These are phyloP conservation scores for Coregonus sp. DNA, from an alignment of 2,797 vertebrate genomes.

Conservation along the genomic window DNA sequence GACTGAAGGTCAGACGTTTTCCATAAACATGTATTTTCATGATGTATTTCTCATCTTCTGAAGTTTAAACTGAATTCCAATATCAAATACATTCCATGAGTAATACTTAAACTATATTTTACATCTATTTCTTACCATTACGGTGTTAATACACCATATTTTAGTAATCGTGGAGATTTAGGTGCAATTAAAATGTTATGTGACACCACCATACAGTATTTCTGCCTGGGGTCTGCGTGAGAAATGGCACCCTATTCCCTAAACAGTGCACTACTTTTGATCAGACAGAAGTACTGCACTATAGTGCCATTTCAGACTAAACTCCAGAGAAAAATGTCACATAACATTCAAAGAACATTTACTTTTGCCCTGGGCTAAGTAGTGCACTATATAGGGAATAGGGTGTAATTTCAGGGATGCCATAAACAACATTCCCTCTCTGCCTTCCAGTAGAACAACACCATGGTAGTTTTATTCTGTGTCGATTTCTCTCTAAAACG, in stretches of 20 bases:
- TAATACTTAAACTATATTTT: not conserved
- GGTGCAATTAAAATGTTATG: not conserved
- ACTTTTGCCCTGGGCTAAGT: not conserved
- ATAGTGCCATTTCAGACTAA: not conserved
- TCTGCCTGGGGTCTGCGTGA: not conserved
- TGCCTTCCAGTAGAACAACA: not conserved
- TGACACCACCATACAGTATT: not conserved
- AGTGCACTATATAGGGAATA: not conserved
- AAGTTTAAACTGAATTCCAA: not conserved
- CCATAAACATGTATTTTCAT: not conserved
- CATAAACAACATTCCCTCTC: not conserved
- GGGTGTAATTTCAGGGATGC: not conserved
- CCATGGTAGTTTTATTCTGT: not conserved
- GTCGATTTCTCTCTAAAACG: not conserved
- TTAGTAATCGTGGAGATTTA: not conserved
- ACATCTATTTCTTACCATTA: not conserved
- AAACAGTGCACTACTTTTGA: too few species aligned
- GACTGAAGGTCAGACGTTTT: constrained; percentile 1
- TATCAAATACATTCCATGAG: not conserved
- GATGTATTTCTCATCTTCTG: not conserved
- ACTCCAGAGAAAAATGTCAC: not conserved
- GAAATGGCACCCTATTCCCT: too few species aligned
- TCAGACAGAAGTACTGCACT: not conserved
- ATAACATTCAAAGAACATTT: not conserved
- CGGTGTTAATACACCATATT: not conserved